These are phyloP conservation scores for Corythaixoides concolor DNA, from an alignment of 2,113 vertebrate genomes.

Conservation along the genomic window DNA sequence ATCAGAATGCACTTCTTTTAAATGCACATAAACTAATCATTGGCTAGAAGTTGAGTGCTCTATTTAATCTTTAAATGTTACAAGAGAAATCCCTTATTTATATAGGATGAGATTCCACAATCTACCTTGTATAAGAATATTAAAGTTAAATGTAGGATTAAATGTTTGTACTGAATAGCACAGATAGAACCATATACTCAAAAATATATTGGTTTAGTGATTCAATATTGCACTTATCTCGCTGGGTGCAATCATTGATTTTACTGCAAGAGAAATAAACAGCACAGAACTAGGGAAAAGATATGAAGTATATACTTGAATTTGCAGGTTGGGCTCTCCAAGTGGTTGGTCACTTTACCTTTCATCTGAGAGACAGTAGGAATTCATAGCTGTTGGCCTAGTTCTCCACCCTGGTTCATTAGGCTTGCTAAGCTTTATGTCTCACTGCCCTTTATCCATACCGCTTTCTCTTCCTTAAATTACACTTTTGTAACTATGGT, in stretches of 20 bases:
- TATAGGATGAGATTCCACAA: not conserved
- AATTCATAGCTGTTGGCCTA: not conserved
- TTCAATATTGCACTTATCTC: not conserved
- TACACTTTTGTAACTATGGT: not conserved
- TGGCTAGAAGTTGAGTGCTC: not conserved
- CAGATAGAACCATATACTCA: not conserved
- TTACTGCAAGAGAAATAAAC: not conserved
- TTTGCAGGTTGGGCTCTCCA: not conserved
- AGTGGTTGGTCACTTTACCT: not conserved
- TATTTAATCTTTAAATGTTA: not conserved
- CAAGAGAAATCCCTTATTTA: not conserved
- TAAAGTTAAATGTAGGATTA: not conserved
- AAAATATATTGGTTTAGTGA: not conserved
- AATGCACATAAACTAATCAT: not conserved
- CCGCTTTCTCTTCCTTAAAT: not conserved
- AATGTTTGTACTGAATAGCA: not conserved
- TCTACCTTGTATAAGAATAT: not conserved
- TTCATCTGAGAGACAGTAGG: not conserved
- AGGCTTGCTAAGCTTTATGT: not conserved
- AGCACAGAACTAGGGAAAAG: not conserved
- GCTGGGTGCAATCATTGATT: not conserved
- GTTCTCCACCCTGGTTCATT: not conserved
- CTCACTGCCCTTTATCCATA: not conserved
- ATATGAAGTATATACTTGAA: not conserved
- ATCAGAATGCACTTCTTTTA: not conserved